Evolutionary conservation across 2,113 vertebrate genomes (phyloP).

Genomic region (Thunnus thynnus): DNA sequence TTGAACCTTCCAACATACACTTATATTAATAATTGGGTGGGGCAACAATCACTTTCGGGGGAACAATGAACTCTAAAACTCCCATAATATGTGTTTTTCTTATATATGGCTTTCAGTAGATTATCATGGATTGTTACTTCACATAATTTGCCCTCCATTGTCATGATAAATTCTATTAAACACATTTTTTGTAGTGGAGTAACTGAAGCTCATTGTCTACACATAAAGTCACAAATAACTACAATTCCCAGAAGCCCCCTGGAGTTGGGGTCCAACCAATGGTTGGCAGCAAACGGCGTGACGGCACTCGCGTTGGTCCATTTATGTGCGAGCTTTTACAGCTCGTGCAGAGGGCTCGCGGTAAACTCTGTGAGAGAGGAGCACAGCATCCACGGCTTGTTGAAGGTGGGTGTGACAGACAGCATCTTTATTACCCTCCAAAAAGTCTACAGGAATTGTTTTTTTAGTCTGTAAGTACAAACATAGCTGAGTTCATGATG

Average conservation of each 20-base stretch:
- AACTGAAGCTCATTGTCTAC: not conserved
- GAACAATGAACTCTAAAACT: not conserved
- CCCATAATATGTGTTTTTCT: not conserved
- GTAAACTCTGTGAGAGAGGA: slow-evolving; percentile 35
- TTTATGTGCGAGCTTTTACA: slow-evolving; percentile 68
- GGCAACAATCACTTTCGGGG: not conserved
- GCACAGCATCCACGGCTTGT: slow-evolving; percentile 32
- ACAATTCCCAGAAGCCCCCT: slow-evolving; percentile 60
- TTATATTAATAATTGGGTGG: slow-evolving; percentile 5
- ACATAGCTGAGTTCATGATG: rapidly evolving
- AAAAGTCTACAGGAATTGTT: not conserved
- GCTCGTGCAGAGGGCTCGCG: slow-evolving; percentile 52
- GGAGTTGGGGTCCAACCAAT: slow-evolving; percentile 51
- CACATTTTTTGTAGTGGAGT: not conserved
- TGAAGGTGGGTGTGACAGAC: slow-evolving; percentile 79
- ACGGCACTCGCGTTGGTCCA: slow-evolving; percentile 68
- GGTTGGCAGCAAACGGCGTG: not conserved
- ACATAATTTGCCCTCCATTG: rapidly evolving
- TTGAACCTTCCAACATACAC: too few relatives aligned
- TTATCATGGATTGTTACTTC: not conserved
- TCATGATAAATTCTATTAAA: not conserved
- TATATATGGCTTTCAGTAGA: not conserved
- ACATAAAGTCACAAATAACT: slow-evolving; percentile 41
- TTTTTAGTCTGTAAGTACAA: not conserved
- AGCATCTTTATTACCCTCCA: slow-evolving; percentile 1